A percentile compares a stretch with the other conserved stretches of the same genome.
These are phyloP conservation scores for Hybognathus amarus DNA, from an alignment of 2,797 vertebrate species.

Conservation along the genomic window DNA sequence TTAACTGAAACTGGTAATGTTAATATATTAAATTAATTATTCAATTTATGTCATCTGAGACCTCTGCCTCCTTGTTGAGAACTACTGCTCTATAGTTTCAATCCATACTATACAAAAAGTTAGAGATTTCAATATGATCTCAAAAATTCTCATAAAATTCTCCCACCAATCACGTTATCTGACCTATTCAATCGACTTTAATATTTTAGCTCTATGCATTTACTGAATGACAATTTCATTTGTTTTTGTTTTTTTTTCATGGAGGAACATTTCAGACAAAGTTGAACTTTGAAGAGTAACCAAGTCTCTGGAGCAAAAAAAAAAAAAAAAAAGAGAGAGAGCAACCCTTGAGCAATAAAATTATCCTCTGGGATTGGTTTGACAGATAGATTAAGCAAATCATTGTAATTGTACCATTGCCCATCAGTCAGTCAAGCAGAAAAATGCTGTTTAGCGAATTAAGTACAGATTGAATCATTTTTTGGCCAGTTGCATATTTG, in stretches of 20 bases:
- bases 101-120: neutral
- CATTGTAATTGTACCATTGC: slow-evolving; percentile 81
- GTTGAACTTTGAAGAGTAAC: neutral
- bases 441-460: slow-evolving; percentile 67
- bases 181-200: neutral
- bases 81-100: neutral
- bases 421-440: slow-evolving; percentile 72
- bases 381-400: slow-evolving; percentile 77
- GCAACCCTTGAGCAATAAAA: slow-evolving; percentile 1
- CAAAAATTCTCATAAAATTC: neutral
- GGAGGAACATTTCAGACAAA: neutral
- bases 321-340: neutral
- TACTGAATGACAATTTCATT: neutral
- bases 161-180: neutral
- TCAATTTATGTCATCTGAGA: neutral
- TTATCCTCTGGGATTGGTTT: slow-evolving; percentile 66
- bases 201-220: slow-evolving; percentile 8
- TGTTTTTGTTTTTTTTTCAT: neutral
- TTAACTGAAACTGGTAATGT: neutral
- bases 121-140: neutral
- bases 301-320: neutral
- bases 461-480: slow-evolving; percentile 67
- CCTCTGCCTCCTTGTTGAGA: neutral
- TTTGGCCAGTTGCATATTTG: slow-evolving; percentile 72
- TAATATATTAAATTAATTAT: neutral